Conservation (phyloP, 2,797 vertebrate genomes). For the Petrocephalus schoutedeni region DNA sequence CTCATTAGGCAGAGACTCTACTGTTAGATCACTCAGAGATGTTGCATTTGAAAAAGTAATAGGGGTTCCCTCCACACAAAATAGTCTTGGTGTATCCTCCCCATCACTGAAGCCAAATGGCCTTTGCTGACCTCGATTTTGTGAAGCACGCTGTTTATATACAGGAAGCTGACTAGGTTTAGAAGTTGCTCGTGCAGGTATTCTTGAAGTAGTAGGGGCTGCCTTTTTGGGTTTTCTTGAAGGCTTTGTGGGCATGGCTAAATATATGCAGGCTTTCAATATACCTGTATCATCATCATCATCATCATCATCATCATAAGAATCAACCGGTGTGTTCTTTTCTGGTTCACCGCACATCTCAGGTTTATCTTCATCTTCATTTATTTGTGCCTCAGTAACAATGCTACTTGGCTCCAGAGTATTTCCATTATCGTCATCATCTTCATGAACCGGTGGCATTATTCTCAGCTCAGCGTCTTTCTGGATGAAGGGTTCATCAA, state of each 20-base stretch:
- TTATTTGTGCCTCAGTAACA: conserved; percentile 43
- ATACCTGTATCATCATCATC: conserved; percentile 90
- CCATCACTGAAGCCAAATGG: conserved; percentile 71
- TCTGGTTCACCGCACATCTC: conserved; percentile 64
- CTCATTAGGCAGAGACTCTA: conserved; percentile 89
- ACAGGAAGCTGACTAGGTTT: conserved; percentile 93
- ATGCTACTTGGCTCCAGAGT: neutral
- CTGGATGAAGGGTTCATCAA: conserved; percentile 91
- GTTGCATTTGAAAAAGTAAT: conserved; percentile 96
- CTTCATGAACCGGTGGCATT: conserved; percentile 82
- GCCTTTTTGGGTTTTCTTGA: conserved; percentile 85
- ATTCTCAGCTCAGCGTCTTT: conserved; percentile 77
- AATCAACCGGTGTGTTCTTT: conserved; percentile 81
- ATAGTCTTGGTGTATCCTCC: conserved; percentile 86
- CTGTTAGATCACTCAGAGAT: conserved; percentile 92
- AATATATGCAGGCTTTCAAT: conserved; percentile 93
- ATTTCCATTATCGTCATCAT: conserved; percentile 55
- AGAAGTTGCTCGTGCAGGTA: conserved; percentile 72
- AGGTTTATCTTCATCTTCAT: conserved; percentile 55
- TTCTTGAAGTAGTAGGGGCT: conserved; percentile 68
- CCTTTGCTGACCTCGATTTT: conserved; percentile 69
- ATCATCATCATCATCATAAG: conserved; percentile 70
- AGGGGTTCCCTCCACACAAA: conserved; percentile 92
- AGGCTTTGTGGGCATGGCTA: conserved; percentile 95
- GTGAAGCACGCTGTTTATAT: conserved; percentile 86